phyloP scores from a whole-genome alignment of 2,888 invertebrate genomes.

The Hirtodrosophila duncani region DNA sequence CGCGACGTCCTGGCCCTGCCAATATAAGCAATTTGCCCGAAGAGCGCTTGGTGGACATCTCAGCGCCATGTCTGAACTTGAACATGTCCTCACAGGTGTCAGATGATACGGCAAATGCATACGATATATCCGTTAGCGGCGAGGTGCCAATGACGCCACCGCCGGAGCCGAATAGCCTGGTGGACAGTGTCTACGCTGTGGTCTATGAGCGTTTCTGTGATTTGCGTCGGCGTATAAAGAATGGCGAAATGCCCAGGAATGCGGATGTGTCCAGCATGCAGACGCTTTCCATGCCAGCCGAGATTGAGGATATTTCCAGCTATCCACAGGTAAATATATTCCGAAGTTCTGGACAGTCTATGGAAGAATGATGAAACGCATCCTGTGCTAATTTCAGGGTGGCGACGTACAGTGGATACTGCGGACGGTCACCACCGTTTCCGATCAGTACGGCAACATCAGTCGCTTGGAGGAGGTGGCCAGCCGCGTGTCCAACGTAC shows the following conservation, averaged over 20 bases:
- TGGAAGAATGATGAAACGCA: neutral
- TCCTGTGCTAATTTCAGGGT: neutral
- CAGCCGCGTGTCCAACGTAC: slow-evolving; percentile 9
- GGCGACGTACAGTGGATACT: slow-evolving; percentile 11
- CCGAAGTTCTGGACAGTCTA: too few species aligned
- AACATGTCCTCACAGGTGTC: slow-evolving; percentile 2
- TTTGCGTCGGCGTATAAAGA: slow-evolving; percentile 7
- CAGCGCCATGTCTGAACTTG: slow-evolving; percentile 25
- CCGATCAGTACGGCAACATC: slow-evolving; percentile 37
- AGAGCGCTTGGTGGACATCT: slow-evolving; percentile 33
- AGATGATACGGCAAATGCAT: slow-evolving; percentile 1
- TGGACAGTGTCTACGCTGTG: slow-evolving; percentile 23
- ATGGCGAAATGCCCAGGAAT: too few species aligned
- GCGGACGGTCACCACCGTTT: slow-evolving; percentile 25
- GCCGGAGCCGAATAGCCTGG: neutral
- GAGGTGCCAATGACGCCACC: neutral
- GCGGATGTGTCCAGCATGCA: too few species aligned
- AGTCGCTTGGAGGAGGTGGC: slow-evolving; percentile 34
- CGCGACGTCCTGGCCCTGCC: slow-evolving; percentile 4
- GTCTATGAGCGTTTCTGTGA: slow-evolving; percentile 28
- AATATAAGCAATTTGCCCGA: slow-evolving; percentile 36
- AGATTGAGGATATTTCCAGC: too few species aligned
- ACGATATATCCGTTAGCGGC: slow-evolving; percentile 4
- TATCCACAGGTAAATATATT: too few species aligned
- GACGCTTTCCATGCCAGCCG: too few species aligned